Base-by-base conservation (phyloP, 2,113 vertebrate species). In the Chascanopsetta lugubris region DNA sequence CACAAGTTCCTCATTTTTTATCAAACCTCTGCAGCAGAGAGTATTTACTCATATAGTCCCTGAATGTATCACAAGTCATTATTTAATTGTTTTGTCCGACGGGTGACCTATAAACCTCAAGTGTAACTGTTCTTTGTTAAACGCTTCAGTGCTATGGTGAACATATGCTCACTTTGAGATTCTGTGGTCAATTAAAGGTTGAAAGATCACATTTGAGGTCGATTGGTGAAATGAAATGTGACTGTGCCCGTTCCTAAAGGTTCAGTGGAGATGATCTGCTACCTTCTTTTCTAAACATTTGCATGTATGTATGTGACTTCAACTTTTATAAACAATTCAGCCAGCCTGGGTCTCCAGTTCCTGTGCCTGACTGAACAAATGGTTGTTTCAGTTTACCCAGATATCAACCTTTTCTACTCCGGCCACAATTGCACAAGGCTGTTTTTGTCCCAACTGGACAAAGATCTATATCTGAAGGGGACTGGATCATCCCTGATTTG, bases 161-260 rank as follows among this genome's bases (percentile, higher is more conserved):
- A 22, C 38, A 24, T 22, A 38, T 32, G 13, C 53, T 22, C 13
- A 55, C 20, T 38, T 38, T 20, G 32, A 55, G 53, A 24, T 24
- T 36, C 20, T 55, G 38, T 42, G 34, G 36, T 57, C 36, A 57
- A 57, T 57, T 42, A 57, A 57, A 36, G 25, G 26, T 42, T 26
- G 34, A 25, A 25, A 2, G 25, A 38, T 22, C 4, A 40, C 25
- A 36, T 22, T 21, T 5, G 20, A 22, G 20, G 20, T 34, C 4
- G 15, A 6, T 53, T 17, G 13, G 34, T n/a, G n/a, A n/a, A n/a
- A n/a, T n/a, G n/a, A n/a, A n/a, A n/a, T 38, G 4, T 38, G 34
- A 38, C 4, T 38, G 34, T 13, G 32, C 9, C 32, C 32, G 4
- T 34, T 34, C 32, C 13, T 34, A 34, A 11, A 34, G 32, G 32